Conservation (phyloP, 2,888 invertebrate species). For the Timema podura region DNA sequence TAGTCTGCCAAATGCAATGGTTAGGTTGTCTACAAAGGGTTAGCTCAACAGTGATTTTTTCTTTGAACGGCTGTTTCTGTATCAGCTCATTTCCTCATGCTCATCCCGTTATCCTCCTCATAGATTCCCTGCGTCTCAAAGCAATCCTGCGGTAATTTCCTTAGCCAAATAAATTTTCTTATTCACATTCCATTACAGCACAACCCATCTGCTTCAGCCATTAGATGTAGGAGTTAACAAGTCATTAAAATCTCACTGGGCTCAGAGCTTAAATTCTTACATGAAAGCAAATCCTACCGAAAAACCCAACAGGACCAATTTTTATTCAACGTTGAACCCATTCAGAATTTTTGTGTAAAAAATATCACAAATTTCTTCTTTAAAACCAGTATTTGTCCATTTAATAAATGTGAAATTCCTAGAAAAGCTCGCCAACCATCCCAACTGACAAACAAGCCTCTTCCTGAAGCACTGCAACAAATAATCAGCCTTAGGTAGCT, state of each 20-base stretch:
- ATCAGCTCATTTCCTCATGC: constrained; percentile 7
- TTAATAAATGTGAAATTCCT: constrained; percentile 1
- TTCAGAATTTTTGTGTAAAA: background rate
- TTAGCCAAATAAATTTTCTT: constrained; percentile 5
- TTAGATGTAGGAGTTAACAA: constrained; percentile 1
- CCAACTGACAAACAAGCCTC: too few relatives aligned
- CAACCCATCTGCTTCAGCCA: constrained; percentile 2
- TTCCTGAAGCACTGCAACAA: background rate
- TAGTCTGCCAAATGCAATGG: constrained; percentile 2
- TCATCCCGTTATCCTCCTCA: background rate
- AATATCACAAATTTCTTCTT: constrained; percentile 4
- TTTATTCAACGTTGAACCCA: constrained; percentile 5
- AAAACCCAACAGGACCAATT: constrained; percentile 5
- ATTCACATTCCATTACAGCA: background rate
- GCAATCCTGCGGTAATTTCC: background rate
- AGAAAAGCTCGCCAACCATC: background rate
- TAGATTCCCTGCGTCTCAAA: constrained; percentile 13
- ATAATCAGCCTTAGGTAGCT: background rate
- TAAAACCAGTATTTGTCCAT: background rate
- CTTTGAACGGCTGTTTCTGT: constrained; percentile 2
- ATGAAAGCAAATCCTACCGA: background rate
- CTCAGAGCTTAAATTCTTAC: background rate
- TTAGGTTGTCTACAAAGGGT: constrained; percentile 2
- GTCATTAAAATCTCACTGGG: too few relatives aligned
- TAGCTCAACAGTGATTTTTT: constrained; percentile 6